phyloP scores from a whole-genome alignment of 2,888 invertebrate species.

The Aporophyla nigra region DNA sequence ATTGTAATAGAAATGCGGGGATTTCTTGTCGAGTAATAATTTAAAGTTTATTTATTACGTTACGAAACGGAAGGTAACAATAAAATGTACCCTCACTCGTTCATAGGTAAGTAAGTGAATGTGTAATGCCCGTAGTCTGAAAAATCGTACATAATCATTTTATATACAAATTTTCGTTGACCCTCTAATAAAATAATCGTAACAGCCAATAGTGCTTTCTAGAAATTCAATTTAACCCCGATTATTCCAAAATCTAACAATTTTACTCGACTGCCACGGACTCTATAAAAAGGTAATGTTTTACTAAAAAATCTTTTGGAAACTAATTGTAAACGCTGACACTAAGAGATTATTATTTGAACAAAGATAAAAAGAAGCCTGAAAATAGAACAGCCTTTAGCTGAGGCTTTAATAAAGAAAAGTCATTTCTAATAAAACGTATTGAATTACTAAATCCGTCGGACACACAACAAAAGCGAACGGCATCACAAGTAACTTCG shows the following conservation, averaged over 20 bases:
- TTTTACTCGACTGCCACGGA: too few species aligned
- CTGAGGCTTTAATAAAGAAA: neutral
- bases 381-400: neutral
- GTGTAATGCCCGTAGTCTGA: neutral
- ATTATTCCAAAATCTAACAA: neutral
- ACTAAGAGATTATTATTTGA: neutral
- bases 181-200: too few species aligned
- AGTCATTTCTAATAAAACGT: too few species aligned
- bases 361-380: neutral
- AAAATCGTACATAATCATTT: neutral
- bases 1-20: constrained; percentile 64
- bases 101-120: neutral
- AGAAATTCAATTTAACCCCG: neutral
- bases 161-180: neutral
- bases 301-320: neutral
- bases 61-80: constrained; percentile 5
- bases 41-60: constrained; percentile 56
- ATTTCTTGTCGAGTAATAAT: constrained; percentile 58
- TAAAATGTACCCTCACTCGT: neutral
- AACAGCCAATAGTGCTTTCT: neutral
- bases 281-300: too few species aligned
- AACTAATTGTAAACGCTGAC: neutral
- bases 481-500: neutral
- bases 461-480: neutral
- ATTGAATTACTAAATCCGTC: neutral